Conservation (phyloP, 2,797 vertebrate genomes). For the Perodicticus potto region DNA sequence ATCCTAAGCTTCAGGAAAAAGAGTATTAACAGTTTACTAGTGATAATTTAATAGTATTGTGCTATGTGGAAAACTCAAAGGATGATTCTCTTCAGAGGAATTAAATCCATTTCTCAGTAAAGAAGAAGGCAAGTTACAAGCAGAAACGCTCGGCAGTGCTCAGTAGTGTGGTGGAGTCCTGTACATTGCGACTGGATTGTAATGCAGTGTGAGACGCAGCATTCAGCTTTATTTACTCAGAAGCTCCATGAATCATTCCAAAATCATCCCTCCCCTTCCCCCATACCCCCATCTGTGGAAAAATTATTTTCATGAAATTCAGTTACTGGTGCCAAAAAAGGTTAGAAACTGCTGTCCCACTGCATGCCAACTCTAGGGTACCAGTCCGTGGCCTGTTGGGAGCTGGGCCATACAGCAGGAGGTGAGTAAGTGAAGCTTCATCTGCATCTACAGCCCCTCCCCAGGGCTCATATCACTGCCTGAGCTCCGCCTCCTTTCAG, state of each 20-base stretch:
- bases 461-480: too few relatives aligned
- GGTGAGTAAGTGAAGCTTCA: too few relatives aligned
- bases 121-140: neutral
- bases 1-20: neutral
- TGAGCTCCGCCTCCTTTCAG: too few relatives aligned
- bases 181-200: neutral
- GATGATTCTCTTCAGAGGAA: neutral
- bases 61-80: neutral
- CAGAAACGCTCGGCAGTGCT: neutral
- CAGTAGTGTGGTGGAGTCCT: neutral
- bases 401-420: too few relatives aligned
- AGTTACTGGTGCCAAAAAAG: too few relatives aligned
- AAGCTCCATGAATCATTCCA: neutral
- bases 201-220: neutral
- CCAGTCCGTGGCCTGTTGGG: too few relatives aligned
- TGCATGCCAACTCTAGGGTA: neutral
- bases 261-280: too few relatives aligned
- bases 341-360: neutral
- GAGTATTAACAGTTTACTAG: neutral
- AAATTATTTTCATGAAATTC: too few relatives aligned
- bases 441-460: too few relatives aligned
- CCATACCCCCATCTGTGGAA: too few relatives aligned
- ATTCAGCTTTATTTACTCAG: neutral
- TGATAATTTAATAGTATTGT: neutral
- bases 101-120: neutral